Evolutionary conservation across 2,113 vertebrate genomes (phyloP).

Genomic region (Lepus europaeus): DNA sequence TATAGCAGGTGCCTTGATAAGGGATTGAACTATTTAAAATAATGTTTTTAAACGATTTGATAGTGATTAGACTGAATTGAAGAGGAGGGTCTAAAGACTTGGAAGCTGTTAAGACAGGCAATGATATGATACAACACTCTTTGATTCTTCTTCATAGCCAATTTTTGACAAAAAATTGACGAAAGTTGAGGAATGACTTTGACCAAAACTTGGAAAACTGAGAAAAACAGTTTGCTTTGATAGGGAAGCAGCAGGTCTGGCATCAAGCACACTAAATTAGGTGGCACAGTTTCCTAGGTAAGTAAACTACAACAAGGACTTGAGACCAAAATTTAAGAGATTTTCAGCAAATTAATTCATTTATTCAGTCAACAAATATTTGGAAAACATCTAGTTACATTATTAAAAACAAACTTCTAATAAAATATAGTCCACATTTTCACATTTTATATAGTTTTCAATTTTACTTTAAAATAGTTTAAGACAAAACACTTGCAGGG

Average conservation of each 20-base stretch:
- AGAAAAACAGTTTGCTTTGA: background rate
- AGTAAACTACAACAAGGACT: background rate
- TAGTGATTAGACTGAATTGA: background rate
- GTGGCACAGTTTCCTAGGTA: background rate
- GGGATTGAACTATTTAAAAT: background rate
- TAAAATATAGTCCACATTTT: background rate
- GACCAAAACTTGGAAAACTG: background rate
- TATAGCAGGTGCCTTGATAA: background rate
- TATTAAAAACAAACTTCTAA: constrained; percentile 28
- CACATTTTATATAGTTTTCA: background rate
- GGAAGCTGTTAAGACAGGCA: background rate
- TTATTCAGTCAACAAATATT: constrained; percentile 45
- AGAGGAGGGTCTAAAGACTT: background rate
- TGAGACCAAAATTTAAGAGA: background rate
- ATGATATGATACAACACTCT: background rate
- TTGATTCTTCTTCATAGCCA: background rate
- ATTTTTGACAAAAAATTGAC: background rate
- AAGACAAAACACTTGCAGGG: background rate
- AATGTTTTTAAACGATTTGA: background rate
- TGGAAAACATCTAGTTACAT: background rate
- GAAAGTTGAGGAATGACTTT: background rate
- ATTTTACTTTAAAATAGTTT: constrained; percentile 5
- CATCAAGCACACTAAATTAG: background rate
- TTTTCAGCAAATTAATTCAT: constrained; percentile 43
- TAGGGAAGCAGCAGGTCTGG: background rate